phyloP scores from a whole-genome alignment of 2,113 vertebrate species.

The Dromaius novaehollandiae region DNA sequence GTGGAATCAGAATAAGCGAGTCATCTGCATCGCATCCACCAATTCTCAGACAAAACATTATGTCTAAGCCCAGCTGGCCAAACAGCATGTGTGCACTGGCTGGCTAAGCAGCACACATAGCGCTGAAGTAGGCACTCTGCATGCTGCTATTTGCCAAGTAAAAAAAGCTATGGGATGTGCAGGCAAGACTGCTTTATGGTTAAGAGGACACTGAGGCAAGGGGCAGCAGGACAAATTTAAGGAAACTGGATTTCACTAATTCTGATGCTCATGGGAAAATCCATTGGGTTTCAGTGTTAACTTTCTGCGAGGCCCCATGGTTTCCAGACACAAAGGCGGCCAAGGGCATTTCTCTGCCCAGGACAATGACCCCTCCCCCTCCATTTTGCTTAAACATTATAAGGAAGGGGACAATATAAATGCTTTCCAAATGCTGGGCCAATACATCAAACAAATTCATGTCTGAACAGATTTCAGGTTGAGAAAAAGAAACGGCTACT shows the following conservation, averaged over 20 bases:
- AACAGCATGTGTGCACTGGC: neutral
- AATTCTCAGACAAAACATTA: neutral
- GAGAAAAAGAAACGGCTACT: neutral
- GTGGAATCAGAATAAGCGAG: neutral
- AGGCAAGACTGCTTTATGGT: neutral
- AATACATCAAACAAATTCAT: neutral
- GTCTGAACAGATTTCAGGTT: neutral
- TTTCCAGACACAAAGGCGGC: neutral
- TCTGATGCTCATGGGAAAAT: neutral
- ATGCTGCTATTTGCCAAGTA: neutral
- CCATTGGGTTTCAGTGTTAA: neutral
- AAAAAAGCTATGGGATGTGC: neutral
- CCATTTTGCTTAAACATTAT: neutral
- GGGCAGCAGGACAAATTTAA: neutral
- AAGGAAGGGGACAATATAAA: neutral
- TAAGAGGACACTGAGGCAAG: neutral
- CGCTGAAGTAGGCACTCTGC: neutral
- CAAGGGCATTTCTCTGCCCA: neutral
- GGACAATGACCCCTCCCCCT: neutral
- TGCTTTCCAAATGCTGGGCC: neutral
- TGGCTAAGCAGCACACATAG: neutral
- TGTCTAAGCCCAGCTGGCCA: slow-evolving; percentile 10
- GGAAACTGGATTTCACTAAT: neutral
- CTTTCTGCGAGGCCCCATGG: neutral
- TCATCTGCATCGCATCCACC: neutral